Percentiles rank a stretch among this genome's conserved stretches.
phyloP scores from a whole-genome alignment of 1,140 invertebrate genomes.

The Chelonus insularis region DNA sequence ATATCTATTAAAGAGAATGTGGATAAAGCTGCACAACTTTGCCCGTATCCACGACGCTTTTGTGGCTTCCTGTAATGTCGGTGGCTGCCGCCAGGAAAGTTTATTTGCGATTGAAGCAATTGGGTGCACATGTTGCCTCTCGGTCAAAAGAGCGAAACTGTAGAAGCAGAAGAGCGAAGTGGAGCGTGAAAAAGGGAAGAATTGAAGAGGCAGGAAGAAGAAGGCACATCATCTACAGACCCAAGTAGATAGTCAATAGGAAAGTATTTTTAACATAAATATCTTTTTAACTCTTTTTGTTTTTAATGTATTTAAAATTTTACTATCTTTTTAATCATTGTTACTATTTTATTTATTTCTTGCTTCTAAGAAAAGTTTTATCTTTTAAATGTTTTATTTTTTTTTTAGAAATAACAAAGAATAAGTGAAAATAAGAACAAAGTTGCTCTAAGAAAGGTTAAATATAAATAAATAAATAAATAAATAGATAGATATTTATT shows the following conservation, averaged over 20 bases:
- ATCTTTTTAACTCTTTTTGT: too few relatives aligned
- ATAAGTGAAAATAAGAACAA: background rate
- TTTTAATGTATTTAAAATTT: too few relatives aligned
- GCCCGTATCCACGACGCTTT: slow-evolving; percentile 12
- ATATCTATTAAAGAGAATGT: background rate
- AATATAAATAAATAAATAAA: background rate
- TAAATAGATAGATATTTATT: background rate
- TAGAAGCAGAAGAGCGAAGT: slow-evolving; percentile 3
- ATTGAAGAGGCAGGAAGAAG: slow-evolving; percentile 2
- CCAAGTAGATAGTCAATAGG: background rate
- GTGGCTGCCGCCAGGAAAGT: slow-evolving; percentile 34
- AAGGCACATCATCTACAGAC: slow-evolving; percentile 11
- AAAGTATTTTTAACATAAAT: background rate
- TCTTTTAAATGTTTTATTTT: too few relatives aligned
- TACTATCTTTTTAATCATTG: too few relatives aligned
- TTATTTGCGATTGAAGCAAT: slow-evolving; percentile 43
- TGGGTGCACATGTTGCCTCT: slow-evolving; percentile 40
- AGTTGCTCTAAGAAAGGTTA: background rate
- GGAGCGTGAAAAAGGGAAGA: slow-evolving; percentile 2
- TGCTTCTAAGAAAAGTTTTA: too few relatives aligned
- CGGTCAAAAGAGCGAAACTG: slow-evolving; percentile 25
- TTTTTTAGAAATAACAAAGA: background rate
- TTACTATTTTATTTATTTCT: too few relatives aligned
- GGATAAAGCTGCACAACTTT: slow-evolving; percentile 20
- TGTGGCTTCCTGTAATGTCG: slow-evolving; percentile 23